Evolutionary conservation across 2,888 invertebrate genomes (phyloP).

Genomic region (Polydesmus complanatus): DNA sequence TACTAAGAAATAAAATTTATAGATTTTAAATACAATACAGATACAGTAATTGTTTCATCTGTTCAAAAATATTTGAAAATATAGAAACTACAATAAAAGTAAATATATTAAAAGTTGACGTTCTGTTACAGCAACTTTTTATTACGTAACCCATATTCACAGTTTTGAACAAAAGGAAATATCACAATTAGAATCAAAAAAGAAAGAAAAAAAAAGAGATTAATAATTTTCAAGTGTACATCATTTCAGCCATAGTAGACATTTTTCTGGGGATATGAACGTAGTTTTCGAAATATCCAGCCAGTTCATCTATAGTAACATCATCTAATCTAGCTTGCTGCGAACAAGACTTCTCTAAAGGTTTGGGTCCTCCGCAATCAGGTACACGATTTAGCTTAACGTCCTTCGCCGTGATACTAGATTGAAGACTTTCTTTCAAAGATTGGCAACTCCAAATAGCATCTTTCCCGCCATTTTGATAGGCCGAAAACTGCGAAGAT

Average conservation of each 20-base stretch:
- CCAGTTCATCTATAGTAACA: conserved; percentile 83
- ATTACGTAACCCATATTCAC: no score
- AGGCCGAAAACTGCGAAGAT: not conserved
- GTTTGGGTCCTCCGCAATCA: not conserved
- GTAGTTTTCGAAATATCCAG: conserved; percentile 87
- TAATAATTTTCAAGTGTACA: conserved; percentile 52
- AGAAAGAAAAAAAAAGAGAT: no score
- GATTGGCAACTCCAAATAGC: not conserved
- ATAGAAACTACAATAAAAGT: no score
- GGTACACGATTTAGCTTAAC: not conserved
- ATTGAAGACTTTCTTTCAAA: not conserved
- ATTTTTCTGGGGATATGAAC: conserved; percentile 95
- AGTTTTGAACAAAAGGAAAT: no score
- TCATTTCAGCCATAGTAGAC: conserved; percentile 97
- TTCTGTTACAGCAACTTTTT: no score
- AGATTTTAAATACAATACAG: no score
- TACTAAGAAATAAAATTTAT: no score
- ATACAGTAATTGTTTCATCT: no score
- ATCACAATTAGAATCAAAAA: no score
- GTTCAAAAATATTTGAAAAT: no score
- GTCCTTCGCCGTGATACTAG: not conserved
- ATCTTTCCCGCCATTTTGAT: not conserved
- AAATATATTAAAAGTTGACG: no score
- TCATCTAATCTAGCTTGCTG: conserved; percentile 64
- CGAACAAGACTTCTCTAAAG: conserved; percentile 43